Base-by-base conservation (phyloP, 2,113 vertebrate genomes). In the Pelvicachromis taeniatus region DNA sequence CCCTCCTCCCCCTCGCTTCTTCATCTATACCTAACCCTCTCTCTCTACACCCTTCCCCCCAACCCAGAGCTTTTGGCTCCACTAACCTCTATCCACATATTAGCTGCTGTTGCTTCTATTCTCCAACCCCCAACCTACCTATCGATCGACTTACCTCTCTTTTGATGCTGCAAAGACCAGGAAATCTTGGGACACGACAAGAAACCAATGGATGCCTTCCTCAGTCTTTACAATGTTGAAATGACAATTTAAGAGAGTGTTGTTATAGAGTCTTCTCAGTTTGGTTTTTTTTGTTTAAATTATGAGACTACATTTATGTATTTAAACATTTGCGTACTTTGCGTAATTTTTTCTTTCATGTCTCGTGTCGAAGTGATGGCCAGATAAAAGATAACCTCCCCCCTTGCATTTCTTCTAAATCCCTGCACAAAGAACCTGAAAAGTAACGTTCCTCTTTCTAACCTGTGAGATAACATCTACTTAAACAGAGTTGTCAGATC, bases 111-210 rank as follows among this genome's bases (percentile, higher is more conserved):
- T 82, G 85, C 65, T 80, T 89, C 79, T 55, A 59, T 63, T 88
- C 82, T 65, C 68, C 73, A 77, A 73, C 61, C 89, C 88, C 85
- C 78, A 86, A 63, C 26, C 59, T 53, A 29, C 54, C 70, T 80
- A 82, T 93, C 35, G 77, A 92, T 92, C 21, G 14, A 82, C 86
- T 88, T 79, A 78, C 82, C 83, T 85, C 85, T 82, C 50, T 81
- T 78, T 89, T 82, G 70, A 86, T 75, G 52, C 73, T 79, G 63
- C 59, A 63, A 65, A 78, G 38, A 86, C 31, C 21, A 70, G 55
- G 78, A 88, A 68, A 82, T 70, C 54, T 61, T 35, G 3, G 81
- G 73, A 87, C 42, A 79, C 33, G 83, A 70, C 58, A 86, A 55
- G 19, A 83, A 70, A 79, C 4, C 45, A 78, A 50, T 83, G 73